Base-by-base conservation (phyloP, 2,888 invertebrate genomes). In the Hirtodrosophila trivittata region DNA sequence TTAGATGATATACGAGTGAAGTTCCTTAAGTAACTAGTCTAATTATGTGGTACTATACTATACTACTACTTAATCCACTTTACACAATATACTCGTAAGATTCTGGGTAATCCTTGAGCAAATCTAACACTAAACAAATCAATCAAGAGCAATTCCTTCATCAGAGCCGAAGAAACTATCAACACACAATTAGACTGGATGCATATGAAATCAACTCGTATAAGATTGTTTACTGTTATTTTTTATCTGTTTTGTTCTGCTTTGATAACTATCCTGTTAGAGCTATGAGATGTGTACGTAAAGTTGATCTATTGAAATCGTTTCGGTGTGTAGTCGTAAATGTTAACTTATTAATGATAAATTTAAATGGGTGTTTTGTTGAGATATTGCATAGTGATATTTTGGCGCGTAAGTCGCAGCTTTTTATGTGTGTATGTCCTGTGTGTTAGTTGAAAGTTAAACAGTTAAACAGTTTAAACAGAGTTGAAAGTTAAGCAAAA, bases 371-470 rank as follows among this genome's bases (percentile, higher is more conserved):
- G n/a, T 14, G 6, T 43, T 69, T 32, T 16, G 45, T 55, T 57
- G 30, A 57, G 42, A 45, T 47, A 49, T 46, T 62, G 55, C 59
- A 54, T 67, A 67, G 72, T 76, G 76, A 80, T 76, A 76, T 75
- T 59, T 73, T 65, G 64, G 64, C 63, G 75, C 55, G 52, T 41
- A 49, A 37, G 43, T 50, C 50, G 47, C 45, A 41, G 65, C 51
- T 75, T 65, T 65, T 59, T 16, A 50, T 63, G 64, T 75, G 49
- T 63, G 54, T 84, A 68, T 54, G 63, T 56, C 50, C 50, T 55
- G 62, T 66, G 75, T 62, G 68, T 77, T 70, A 66, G 81, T 77
- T 68, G 57, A 81, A 86, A 77, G 69, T 69, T 74, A 69, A 69
- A 55, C n/a, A n/a, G n/a, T n/a, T n/a, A n/a, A n/a, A n/a, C n/a